These are phyloP conservation scores for Hippasteria phrygiana DNA, from an alignment of 53 echinoderm and acorn worm species.

Conservation along the genomic window DNA sequence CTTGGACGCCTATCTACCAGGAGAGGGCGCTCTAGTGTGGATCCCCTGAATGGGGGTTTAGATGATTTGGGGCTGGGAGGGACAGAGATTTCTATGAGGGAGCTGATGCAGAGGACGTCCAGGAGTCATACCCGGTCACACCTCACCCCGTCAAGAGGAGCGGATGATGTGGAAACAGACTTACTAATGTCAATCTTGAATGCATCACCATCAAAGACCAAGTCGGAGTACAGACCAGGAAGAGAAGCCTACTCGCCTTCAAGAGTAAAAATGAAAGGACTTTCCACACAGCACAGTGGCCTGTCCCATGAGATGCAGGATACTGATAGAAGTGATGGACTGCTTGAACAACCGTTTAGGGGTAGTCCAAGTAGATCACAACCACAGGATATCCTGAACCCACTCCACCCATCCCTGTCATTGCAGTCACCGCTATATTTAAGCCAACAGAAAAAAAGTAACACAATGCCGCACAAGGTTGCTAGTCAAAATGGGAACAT, in stretches of 20 bases:
- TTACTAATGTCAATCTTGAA: conserved; percentile 45
- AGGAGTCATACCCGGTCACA: conserved; percentile 36
- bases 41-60: conserved; percentile 21
- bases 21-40: conserved; percentile 43
- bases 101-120: conserved; percentile 65
- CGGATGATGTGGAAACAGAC: conserved; percentile 29
- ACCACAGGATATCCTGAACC: conserved; percentile 4
- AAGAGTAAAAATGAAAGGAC: background rate
- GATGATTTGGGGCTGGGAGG: background rate
- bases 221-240: background rate
- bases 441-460: background rate
- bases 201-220: conserved; percentile 26
- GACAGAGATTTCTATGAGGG: conserved; percentile 72
- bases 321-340: conserved; percentile 1
- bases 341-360: conserved; percentile 6
- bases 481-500: background rate
- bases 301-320: conserved; percentile 21
- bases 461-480: background rate
- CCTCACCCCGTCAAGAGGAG: conserved; percentile 24
- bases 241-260: conserved; percentile 22
- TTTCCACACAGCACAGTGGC: conserved; percentile 15
- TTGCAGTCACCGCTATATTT: background rate
- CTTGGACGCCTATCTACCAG: background rate
- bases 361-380: conserved; percentile 19
- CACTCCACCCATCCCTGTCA: background rate